Percentiles rank a stretch among this genome's conserved stretches.
Evolutionary conservation across 2,888 invertebrate genomes (phyloP).

Genomic region (Thelaira solivaga): DNA sequence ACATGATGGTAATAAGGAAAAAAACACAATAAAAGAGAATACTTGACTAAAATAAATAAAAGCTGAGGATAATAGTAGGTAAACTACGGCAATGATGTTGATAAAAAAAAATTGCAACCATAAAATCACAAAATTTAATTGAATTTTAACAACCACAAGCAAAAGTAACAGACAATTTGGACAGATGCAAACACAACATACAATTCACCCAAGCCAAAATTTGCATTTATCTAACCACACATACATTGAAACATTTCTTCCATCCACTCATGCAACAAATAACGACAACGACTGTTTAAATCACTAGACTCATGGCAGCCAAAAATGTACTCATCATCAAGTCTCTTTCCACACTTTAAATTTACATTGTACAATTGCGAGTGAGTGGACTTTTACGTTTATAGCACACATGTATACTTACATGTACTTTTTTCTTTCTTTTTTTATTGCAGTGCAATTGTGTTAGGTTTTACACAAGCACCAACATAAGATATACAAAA

Average conservation of each 20-base stretch:
- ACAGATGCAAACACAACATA: background rate
- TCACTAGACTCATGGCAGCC: conserved; percentile 52
- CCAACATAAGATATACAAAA: background rate
- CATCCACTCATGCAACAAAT: conserved; percentile 1
- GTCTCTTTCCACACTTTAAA: conserved; percentile 14
- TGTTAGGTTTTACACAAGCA: background rate
- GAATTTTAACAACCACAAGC: conserved; percentile 51
- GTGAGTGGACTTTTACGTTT: conserved; percentile 27
- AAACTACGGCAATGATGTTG: conserved; percentile 10
- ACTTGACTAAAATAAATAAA: conserved; percentile 4
- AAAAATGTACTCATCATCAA: conserved; percentile 25
- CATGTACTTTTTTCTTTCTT: background rate
- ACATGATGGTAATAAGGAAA: background rate
- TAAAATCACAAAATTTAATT: conserved; percentile 53
- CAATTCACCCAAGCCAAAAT: background rate
- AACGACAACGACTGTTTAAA: conserved; percentile 16
- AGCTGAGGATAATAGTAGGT: conserved; percentile 11
- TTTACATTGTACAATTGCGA: no score
- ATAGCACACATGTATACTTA: background rate
- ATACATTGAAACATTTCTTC: conserved; percentile 2
- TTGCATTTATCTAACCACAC: background rate
- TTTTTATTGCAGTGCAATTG: background rate
- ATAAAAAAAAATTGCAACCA: conserved; percentile 37
- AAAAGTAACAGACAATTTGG: conserved; percentile 17
- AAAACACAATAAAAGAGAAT: background rate